A percentile compares a stretch with the other conserved stretches of the same genome.
Conservation (phyloP, 2,113 vertebrate species). For the human region GRCh38 chr15:51684001-51684500, state of each 20-base stretch:
- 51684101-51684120: slow-evolving; percentile 36
- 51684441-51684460: too few relatives aligned
- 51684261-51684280: not conserved
- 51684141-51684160: not conserved
- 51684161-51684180: not conserved
- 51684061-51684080: not conserved
- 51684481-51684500: too few relatives aligned
- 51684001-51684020: not conserved
- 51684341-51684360: not conserved
- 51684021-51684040: not conserved
- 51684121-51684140: not conserved
- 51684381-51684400: too few relatives aligned
- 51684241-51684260: not conserved
- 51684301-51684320: not conserved
- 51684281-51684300: not conserved
- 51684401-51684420: too few relatives aligned
- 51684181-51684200: not conserved
- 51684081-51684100: not conserved
- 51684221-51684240: not conserved
- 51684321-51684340: not conserved
- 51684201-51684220: not conserved
- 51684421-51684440: too few relatives aligned
- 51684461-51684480: too few relatives aligned
- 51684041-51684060: not conserved
- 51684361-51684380: too few relatives aligned